Evolutionary conservation across 2,797 vertebrate genomes (phyloP).

Genomic region (Neosilurus hyrtlii): DNA sequence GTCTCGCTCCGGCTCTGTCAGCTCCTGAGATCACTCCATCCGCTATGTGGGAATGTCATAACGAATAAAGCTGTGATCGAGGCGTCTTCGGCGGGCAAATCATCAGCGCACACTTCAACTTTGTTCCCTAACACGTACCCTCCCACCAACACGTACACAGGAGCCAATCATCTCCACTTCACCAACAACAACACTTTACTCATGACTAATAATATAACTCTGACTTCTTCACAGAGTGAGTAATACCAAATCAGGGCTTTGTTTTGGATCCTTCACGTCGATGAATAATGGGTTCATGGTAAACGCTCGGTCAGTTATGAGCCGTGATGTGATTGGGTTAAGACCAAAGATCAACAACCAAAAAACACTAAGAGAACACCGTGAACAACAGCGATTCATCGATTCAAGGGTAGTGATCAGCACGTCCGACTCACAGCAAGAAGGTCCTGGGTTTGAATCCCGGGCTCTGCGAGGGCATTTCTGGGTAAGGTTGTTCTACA

Average conservation of each 20-base stretch:
- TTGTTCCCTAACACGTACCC: constrained; percentile 29
- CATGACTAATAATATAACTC: not conserved
- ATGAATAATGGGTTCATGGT: not conserved
- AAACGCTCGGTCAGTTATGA: not conserved
- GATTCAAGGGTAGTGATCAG: not conserved
- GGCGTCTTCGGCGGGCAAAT: not conserved
- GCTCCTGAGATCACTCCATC: constrained; percentile 10
- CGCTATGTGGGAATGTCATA: not conserved
- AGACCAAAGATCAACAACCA: too few species aligned
- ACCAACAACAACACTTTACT: constrained; percentile 20
- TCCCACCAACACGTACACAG: not conserved
- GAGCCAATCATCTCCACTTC: constrained; percentile 6
- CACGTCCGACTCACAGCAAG: too few species aligned
- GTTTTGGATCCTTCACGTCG: not conserved
- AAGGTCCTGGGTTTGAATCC: too few species aligned
- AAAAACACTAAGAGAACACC: not conserved
- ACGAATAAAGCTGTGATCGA: not conserved
- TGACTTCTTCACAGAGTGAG: not conserved
- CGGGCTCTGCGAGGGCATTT: too few species aligned
- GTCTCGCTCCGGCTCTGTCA: not conserved
- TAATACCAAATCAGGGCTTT: not conserved
- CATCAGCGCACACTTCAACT: constrained; percentile 15
- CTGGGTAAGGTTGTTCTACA: too few species aligned
- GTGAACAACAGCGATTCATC: not conserved
- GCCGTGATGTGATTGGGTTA: not conserved